Evolutionary conservation across 2,797 vertebrate species (phyloP).

Genomic region (Rhinoraja longicauda): DNA sequence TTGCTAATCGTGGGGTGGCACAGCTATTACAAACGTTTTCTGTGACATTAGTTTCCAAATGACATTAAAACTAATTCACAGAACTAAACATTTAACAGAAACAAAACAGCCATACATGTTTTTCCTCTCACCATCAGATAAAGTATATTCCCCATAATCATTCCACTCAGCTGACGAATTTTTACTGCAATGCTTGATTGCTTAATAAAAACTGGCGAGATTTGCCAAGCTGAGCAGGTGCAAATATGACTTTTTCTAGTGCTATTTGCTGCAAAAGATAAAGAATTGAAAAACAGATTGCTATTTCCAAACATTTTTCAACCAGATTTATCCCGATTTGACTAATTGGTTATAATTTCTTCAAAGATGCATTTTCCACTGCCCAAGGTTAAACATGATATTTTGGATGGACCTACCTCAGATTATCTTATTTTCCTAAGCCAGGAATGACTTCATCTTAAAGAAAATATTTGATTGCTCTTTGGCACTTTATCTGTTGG

Average conservation of each 20-base stretch:
- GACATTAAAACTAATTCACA: too few species aligned
- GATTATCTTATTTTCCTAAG: slow-evolving; percentile 1
- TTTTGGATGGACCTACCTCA: neutral
- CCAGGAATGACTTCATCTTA: neutral
- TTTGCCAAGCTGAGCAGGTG: neutral
- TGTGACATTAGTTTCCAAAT: neutral
- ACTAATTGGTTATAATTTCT: neutral
- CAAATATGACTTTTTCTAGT: neutral
- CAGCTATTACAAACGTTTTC: too few species aligned
- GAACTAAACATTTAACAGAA: neutral
- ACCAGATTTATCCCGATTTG: neutral
- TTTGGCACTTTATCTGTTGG: neutral
- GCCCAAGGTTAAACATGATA: neutral
- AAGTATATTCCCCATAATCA: neutral
- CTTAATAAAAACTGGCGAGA: neutral
- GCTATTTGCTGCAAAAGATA: neutral
- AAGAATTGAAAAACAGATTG: neutral
- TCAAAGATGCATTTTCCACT: neutral
- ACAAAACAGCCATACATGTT: neutral
- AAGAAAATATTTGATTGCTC: neutral
- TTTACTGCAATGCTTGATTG: neutral
- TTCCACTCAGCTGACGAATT: neutral
- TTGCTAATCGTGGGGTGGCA: too few species aligned
- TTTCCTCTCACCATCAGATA: neutral
- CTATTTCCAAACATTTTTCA: neutral